phyloP scores from a whole-genome alignment of 2,888 invertebrate species.

The Latrodectus elegans region DNA sequence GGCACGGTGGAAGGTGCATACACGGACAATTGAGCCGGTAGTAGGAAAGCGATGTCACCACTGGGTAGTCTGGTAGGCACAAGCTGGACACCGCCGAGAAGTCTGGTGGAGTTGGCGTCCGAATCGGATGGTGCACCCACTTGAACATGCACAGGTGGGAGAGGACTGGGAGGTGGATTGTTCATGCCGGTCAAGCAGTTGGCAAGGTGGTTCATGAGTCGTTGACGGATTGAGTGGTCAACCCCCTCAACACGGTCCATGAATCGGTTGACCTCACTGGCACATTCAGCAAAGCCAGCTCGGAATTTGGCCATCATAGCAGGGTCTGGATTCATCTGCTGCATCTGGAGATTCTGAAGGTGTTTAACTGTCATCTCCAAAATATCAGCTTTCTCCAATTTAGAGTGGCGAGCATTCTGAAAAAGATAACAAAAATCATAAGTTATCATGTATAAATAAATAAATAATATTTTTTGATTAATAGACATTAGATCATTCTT shows the following conservation, averaged over 20 bases:
- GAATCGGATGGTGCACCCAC: constrained; percentile 17
- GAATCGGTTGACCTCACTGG: constrained; percentile 88
- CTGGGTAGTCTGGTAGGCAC: constrained; percentile 83
- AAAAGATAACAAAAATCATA: constrained; percentile 16
- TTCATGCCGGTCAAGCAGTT: constrained; percentile 79
- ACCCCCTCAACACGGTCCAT: constrained; percentile 74
- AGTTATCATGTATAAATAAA: background rate
- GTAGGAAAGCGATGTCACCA: constrained; percentile 86
- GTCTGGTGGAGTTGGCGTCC: constrained; percentile 73
- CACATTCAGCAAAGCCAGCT: constrained; percentile 90
- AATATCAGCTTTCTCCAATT: constrained; percentile 96
- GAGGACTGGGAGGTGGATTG: constrained; percentile 73
- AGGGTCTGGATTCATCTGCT: constrained; percentile 84
- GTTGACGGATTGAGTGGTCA: constrained; percentile 83
- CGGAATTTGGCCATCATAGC: constrained; percentile 88
- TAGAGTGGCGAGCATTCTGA: constrained; percentile 84
- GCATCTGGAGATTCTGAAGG: constrained; percentile 87
- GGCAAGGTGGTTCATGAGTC: constrained; percentile 85
- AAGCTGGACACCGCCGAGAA: constrained; percentile 82
- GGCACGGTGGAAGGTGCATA: constrained; percentile 58
- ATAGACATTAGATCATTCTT: too few relatives aligned
- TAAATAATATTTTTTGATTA: too few relatives aligned
- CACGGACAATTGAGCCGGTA: constrained; percentile 76
- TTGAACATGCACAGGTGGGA: constrained; percentile 67
- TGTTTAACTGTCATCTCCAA: constrained; percentile 97